A percentile compares a stretch with the other conserved stretches of the same genome.
phyloP scores from a whole-genome alignment of 2,113 vertebrate species.

The Edolisoma coerulescens region DNA sequence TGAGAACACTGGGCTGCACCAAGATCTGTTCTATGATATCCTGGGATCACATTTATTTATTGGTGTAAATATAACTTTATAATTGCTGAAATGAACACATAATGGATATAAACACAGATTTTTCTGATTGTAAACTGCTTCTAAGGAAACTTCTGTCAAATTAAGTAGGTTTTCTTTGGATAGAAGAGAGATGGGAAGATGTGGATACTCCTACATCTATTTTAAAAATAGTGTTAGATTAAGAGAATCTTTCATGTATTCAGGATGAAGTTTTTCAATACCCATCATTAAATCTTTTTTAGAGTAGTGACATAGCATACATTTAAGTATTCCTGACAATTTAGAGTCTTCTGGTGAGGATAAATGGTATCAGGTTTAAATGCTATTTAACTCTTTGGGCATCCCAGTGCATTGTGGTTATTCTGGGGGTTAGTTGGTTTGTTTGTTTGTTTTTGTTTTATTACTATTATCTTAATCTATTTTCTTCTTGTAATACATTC shows the following conservation, averaged over 20 bases:
- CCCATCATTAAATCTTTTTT: background rate
- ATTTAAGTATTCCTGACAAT: background rate
- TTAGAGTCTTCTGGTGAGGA: background rate
- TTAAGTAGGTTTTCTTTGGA: background rate
- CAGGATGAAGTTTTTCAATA: background rate
- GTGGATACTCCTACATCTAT: rapidly evolving
- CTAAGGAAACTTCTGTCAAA: background rate
- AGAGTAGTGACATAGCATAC: background rate
- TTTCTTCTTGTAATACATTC: background rate
- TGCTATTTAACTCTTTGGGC: background rate
- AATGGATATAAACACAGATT: background rate
- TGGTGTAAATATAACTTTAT: background rate
- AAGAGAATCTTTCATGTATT: background rate
- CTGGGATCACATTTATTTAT: background rate
- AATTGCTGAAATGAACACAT: background rate
- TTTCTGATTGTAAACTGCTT: background rate
- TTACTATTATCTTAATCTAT: background rate
- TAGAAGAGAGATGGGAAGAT: background rate
- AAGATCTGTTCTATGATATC: background rate
- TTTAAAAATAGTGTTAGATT: background rate
- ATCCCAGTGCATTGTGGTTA: background rate
- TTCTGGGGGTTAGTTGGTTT: background rate
- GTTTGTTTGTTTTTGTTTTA: background rate
- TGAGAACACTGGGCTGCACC: background rate
- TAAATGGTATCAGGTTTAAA: background rate